phyloP scores from a whole-genome alignment of 2,888 invertebrate genomes.

The Rhagophthalmus giganteus region DNA sequence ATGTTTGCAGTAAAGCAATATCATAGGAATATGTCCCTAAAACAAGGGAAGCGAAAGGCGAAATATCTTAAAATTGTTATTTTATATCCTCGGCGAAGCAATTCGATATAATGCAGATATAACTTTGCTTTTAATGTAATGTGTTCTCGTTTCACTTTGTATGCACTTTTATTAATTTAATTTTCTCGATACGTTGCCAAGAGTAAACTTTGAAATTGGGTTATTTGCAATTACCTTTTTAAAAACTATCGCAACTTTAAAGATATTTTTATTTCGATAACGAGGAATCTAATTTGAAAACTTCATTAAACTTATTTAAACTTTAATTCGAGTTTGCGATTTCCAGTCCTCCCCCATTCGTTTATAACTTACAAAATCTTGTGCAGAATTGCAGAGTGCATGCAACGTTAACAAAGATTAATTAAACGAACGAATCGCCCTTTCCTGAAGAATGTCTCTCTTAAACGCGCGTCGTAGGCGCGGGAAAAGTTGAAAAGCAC shows the following conservation, averaged over 20 bases:
- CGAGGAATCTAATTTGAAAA: slow-evolving; percentile 13
- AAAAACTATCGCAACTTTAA: neutral
- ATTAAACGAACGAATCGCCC: slow-evolving; percentile 3
- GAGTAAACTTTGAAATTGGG: neutral
- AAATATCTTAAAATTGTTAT: slow-evolving; percentile 15
- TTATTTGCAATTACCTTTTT: neutral
- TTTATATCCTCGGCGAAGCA: slow-evolving; percentile 19
- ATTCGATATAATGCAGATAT: slow-evolving; percentile 21
- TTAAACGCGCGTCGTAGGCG: too few species aligned
- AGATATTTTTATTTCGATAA: neutral
- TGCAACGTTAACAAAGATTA: slow-evolving; percentile 4
- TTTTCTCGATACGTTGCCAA: neutral
- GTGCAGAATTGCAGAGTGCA: slow-evolving; percentile 13
- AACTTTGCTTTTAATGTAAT: slow-evolving; percentile 24
- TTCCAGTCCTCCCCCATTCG: slow-evolving; percentile 10
- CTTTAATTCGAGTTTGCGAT: slow-evolving; percentile 19
- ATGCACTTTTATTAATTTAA: slow-evolving; percentile 9
- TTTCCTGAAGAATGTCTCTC: neutral
- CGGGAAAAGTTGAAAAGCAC: neutral
- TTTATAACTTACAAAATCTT: slow-evolving; percentile 12
- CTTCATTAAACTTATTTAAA: slow-evolving; percentile 14
- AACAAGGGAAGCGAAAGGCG: slow-evolving; percentile 13
- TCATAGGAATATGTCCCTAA: slow-evolving; percentile 17
- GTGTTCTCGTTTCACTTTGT: slow-evolving; percentile 10
- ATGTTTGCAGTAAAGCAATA: slow-evolving; percentile 7